These are phyloP conservation scores for Hyphantria cunea DNA, from an alignment of 1,140 invertebrate genomes.

Conservation along the genomic window DNA sequence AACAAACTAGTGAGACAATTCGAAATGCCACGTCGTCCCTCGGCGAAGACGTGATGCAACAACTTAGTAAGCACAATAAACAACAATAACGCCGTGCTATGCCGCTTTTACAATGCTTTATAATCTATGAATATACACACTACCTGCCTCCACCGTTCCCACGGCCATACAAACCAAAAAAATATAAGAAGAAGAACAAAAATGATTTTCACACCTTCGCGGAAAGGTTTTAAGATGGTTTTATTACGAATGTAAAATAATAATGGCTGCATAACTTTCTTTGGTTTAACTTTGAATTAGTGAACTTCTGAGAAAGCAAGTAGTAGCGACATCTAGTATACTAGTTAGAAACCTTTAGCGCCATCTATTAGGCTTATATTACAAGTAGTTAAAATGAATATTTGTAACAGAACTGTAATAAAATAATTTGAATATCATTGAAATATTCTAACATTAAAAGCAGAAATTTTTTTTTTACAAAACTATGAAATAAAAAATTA, in stretches of 20 bases:
- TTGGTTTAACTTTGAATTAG: conserved; percentile 19
- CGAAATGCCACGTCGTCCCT: conserved; percentile 36
- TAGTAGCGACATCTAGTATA: conserved; percentile 50
- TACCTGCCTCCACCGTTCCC: conserved; percentile 63
- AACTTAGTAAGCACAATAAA: conserved; percentile 38
- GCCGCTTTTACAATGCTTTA: conserved; percentile 54
- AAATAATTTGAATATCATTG: too few species aligned
- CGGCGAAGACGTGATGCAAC: conserved; percentile 42
- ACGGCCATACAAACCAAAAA: conserved; percentile 59
- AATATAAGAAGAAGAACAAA: conserved; percentile 61
- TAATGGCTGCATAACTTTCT: conserved; percentile 65
- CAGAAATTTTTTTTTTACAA: too few species aligned
- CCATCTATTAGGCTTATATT: conserved; percentile 29
- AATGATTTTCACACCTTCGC: conserved; percentile 79
- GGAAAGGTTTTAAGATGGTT: conserved; percentile 66
- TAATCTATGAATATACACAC: conserved; percentile 50
- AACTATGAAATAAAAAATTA: too few species aligned
- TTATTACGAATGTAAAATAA: conserved; percentile 77
- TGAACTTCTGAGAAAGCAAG: conserved; percentile 23
- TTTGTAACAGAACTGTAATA: too few species aligned
- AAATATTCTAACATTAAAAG: too few species aligned
- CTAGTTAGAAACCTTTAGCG: conserved; percentile 6
- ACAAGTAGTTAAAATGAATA: neutral
- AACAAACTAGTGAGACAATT: conserved; percentile 14
- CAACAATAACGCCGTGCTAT: conserved; percentile 38